These are phyloP conservation scores for Tokudaia tokunoshimensis DNA, from an alignment of 2,797 vertebrate species.

Conservation along the genomic window DNA sequence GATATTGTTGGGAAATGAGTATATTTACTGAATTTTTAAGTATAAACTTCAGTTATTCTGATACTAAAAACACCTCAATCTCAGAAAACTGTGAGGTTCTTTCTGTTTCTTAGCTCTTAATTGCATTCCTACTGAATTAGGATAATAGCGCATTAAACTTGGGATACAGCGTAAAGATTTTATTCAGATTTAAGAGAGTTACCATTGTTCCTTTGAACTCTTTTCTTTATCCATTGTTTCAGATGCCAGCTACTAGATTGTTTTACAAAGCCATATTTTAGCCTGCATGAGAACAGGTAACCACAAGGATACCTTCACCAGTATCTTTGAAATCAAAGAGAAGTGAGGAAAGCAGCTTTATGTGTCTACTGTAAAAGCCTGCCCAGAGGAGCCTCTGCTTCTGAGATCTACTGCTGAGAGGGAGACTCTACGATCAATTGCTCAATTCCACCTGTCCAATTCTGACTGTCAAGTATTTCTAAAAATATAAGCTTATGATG, in stretches of 20 bases:
- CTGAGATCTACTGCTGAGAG: background rate
- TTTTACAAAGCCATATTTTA: slow-evolving; percentile 29
- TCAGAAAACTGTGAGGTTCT: slow-evolving; percentile 83
- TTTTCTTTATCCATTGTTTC: slow-evolving; percentile 25
- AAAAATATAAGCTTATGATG: slow-evolving; percentile 54
- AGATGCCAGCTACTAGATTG: background rate
- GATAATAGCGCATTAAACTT: slow-evolving; percentile 86
- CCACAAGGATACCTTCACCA: slow-evolving; percentile 19
- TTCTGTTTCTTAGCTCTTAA: slow-evolving; percentile 87
- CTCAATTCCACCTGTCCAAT: slow-evolving; percentile 59
- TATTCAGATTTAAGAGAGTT: slow-evolving; percentile 83
- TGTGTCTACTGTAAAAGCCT: slow-evolving; percentile 2
- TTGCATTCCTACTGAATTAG: slow-evolving; percentile 83
- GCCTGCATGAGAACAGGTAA: background rate
- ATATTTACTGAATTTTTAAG: slow-evolving; percentile 85
- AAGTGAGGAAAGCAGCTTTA: slow-evolving; percentile 40
- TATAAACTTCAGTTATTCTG: slow-evolving; percentile 85
- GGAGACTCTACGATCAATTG: background rate
- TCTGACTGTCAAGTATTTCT: slow-evolving; percentile 60
- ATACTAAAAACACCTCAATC: slow-evolving; percentile 85
- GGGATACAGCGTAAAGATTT: slow-evolving; percentile 81
- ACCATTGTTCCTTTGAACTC: slow-evolving; percentile 79
- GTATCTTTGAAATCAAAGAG: slow-evolving; percentile 16
- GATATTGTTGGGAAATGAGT: slow-evolving; percentile 79
- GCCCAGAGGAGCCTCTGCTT: background rate